Percentiles rank a stretch among this genome's conserved stretches.
Evolutionary conservation across 2,113 vertebrate genomes (phyloP).

Genomic region (Axis porcinus): DNA sequence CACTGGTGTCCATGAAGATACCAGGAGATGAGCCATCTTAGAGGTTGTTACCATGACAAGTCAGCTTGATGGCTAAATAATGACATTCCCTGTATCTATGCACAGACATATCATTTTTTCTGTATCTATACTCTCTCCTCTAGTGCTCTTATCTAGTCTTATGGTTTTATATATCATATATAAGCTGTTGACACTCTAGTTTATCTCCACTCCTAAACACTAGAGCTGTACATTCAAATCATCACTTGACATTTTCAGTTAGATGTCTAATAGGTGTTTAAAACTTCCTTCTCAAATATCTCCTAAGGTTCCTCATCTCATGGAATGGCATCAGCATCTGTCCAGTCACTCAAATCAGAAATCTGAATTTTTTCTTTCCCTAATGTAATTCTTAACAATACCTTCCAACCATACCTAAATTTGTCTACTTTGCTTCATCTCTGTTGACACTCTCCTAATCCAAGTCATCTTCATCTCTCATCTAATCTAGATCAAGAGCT

Average conservation of each 20-base stretch:
- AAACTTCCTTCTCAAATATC: not conserved
- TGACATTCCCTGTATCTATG: not conserved
- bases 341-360: not conserved
- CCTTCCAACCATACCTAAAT: not conserved
- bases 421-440: not conserved
- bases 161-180: not conserved
- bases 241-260: not conserved
- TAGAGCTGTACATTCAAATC: not conserved
- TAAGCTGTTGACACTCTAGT: not conserved
- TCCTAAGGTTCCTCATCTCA: not conserved
- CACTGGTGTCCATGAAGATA: not conserved
- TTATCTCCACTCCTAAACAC: not conserved
- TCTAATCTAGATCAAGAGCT: not conserved
- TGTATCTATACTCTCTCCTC: not conserved
- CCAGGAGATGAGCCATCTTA: not conserved
- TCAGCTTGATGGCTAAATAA: not conserved
- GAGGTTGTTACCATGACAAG: not conserved
- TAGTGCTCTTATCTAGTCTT: not conserved
- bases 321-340: not conserved
- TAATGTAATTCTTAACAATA: not conserved
- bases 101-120: not conserved
- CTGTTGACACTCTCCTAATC: not conserved
- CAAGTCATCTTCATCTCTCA: not conserved
- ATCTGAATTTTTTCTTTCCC: not conserved
- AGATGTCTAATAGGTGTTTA: not conserved